Conservation (phyloP, 1,140 invertebrate species). For the Euwallacea similis region DNA sequence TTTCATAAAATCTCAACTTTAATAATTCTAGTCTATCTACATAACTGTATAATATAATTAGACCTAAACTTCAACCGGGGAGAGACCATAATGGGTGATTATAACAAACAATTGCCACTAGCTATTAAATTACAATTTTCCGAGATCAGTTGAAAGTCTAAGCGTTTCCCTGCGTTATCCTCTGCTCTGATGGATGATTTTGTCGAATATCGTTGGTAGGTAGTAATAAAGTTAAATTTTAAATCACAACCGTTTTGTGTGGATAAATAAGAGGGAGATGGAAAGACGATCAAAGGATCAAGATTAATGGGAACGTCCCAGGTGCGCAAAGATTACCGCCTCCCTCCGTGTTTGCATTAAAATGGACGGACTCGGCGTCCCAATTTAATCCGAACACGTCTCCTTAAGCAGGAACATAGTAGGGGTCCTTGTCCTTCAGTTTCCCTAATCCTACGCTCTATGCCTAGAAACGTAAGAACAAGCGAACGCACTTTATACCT, state of each 20-base stretch:
- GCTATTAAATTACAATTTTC: conserved; percentile 10
- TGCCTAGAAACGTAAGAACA: not conserved
- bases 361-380: conserved; percentile 13
- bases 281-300: not conserved
- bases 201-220: too few species aligned
- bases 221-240: too few species aligned
- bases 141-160: too few species aligned
- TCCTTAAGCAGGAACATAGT: not conserved
- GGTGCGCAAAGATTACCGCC: conserved; percentile 25
- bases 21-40: conserved; percentile 45
- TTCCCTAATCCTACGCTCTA: too few species aligned
- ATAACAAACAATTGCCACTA: conserved; percentile 38
- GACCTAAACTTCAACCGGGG: conserved; percentile 48
- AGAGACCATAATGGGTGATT: conserved; percentile 45
- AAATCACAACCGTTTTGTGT: too few species aligned
- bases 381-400: conserved; percentile 20
- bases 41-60: conserved; percentile 50
- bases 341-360: conserved; percentile 27
- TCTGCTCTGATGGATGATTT: too few species aligned
- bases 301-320: conserved; percentile 8
- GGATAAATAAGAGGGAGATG: too few species aligned
- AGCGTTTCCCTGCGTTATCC: too few species aligned
- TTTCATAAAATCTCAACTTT: conserved; percentile 31
- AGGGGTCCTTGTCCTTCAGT: too few species aligned
- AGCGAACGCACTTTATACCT: conserved; percentile 6